These are phyloP conservation scores for Drosophila willistoni DNA, from an alignment of 1,140 invertebrate species.

Conservation along the genomic window DNA sequence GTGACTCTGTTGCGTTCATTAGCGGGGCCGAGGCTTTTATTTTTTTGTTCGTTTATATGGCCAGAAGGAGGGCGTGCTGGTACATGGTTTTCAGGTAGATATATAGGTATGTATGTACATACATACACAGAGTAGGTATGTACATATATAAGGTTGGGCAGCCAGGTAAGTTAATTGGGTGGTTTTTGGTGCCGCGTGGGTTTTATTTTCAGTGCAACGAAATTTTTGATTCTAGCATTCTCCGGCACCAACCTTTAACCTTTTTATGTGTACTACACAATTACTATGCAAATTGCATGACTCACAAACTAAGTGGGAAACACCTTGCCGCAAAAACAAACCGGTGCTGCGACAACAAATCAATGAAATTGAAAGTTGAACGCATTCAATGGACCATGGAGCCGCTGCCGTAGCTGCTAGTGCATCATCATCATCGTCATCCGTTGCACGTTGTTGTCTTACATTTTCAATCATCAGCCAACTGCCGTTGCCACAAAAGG, in stretches of 20 bases:
- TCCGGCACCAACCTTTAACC: slow-evolving; percentile 30
- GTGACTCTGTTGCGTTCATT: slow-evolving; percentile 76
- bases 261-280: slow-evolving; percentile 28
- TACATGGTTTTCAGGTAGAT: slow-evolving; percentile 68
- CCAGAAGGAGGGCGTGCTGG: slow-evolving; percentile 66
- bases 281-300: slow-evolving; percentile 61
- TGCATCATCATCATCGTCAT: slow-evolving; percentile 46
- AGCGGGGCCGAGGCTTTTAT: slow-evolving; percentile 66
- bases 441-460: slow-evolving; percentile 42
- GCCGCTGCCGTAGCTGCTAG: slow-evolving; percentile 33
- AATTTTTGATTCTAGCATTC: slow-evolving; percentile 6
- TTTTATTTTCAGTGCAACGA: not conserved
- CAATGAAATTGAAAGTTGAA: slow-evolving; percentile 73
- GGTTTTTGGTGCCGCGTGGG: slow-evolving; percentile 54
- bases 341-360: slow-evolving; percentile 42
- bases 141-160: slow-evolving; percentile 42
- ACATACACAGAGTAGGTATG: slow-evolving; percentile 10
- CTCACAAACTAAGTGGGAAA: slow-evolving; percentile 64
- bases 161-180: slow-evolving; percentile 61
- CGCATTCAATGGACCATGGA: slow-evolving; percentile 47
- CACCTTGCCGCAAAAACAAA: slow-evolving; percentile 32
- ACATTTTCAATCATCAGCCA: slow-evolving; percentile 44
- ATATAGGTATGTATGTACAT: slow-evolving; percentile 6
- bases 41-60: slow-evolving; percentile 64
- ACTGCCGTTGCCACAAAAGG: slow-evolving; percentile 22